Conservation (phyloP, 1,140 invertebrate genomes). For the Andrena cerasifolii region DNA sequence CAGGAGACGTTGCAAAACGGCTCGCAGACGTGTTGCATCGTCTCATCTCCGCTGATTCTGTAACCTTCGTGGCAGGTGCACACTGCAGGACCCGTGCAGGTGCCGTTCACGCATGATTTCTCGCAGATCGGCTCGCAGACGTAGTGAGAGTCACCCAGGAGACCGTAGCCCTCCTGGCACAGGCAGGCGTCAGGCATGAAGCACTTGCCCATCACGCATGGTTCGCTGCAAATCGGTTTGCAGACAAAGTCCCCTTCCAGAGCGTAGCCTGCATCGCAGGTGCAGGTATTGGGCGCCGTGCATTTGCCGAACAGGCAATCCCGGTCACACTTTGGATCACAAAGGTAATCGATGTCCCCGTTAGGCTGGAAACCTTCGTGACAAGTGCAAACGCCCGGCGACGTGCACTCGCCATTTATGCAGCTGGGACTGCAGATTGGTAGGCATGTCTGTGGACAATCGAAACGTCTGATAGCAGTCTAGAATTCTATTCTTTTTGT, state of each 20-base stretch:
- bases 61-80: constrained; percentile 60
- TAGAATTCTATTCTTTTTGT: no score
- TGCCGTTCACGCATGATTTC: constrained; percentile 53
- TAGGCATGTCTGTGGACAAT: constrained; percentile 66
- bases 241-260: neutral
- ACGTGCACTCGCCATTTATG: constrained; percentile 84
- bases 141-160: neutral
- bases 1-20: constrained; percentile 42
- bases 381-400: constrained; percentile 83
- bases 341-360: neutral
- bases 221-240: constrained; percentile 53
- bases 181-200: constrained; percentile 51
- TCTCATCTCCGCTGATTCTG: neutral
- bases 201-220: constrained; percentile 54
- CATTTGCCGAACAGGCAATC: constrained; percentile 55
- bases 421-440: constrained; percentile 79
- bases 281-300: constrained; percentile 47
- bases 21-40: constrained; percentile 2
- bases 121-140: constrained; percentile 60
- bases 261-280: constrained; percentile 52
- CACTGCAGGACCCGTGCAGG: constrained; percentile 56
- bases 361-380: constrained; percentile 50
- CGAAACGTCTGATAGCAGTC: no score
- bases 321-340: constrained; percentile 43
- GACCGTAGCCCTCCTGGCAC: constrained; percentile 51